phyloP scores from a whole-genome alignment of 2,113 vertebrate genomes.

The Cyrtonyx montezumae region DNA sequence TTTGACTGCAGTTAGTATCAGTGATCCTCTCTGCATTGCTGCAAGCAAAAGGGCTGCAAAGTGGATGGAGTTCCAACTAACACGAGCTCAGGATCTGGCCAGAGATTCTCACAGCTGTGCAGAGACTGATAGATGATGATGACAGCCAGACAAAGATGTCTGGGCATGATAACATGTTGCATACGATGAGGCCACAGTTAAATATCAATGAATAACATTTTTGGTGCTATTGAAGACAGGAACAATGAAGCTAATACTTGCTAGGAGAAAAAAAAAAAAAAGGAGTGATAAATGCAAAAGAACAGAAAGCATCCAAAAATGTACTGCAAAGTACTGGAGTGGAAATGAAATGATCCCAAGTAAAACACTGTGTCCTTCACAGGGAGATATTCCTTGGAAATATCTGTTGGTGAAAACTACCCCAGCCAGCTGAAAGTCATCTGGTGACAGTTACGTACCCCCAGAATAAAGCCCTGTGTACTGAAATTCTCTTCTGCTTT shows the following conservation, averaged over 20 bases:
- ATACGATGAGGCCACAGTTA: constrained; percentile 19
- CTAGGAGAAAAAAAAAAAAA: background rate
- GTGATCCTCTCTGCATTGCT: background rate
- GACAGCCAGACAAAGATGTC: constrained; percentile 60
- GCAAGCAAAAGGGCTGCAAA: background rate
- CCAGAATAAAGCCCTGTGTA: background rate
- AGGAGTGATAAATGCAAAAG: constrained; percentile 30
- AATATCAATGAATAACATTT: constrained; percentile 43
- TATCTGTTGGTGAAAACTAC: background rate
- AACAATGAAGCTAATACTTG: constrained; percentile 47
- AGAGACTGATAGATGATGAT: constrained; percentile 7
- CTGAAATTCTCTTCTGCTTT: background rate
- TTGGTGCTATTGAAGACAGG: constrained; percentile 16
- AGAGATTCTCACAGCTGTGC: constrained; percentile 45
- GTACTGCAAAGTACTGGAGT: background rate
- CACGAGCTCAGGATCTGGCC: background rate
- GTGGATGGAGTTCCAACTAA: background rate
- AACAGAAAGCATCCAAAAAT: background rate
- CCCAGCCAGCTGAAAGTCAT: background rate
- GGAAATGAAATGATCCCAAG: constrained; percentile 9
- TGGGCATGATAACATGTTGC: constrained; percentile 57
- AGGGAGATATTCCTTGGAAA: background rate
- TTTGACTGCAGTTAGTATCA: background rate
- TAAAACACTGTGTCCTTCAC: background rate
- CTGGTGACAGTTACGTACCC: background rate